A percentile compares a stretch with the other conserved stretches of the same genome.
phyloP scores from a whole-genome alignment of 2,113 vertebrate genomes.

The Lates calcarifer region DNA sequence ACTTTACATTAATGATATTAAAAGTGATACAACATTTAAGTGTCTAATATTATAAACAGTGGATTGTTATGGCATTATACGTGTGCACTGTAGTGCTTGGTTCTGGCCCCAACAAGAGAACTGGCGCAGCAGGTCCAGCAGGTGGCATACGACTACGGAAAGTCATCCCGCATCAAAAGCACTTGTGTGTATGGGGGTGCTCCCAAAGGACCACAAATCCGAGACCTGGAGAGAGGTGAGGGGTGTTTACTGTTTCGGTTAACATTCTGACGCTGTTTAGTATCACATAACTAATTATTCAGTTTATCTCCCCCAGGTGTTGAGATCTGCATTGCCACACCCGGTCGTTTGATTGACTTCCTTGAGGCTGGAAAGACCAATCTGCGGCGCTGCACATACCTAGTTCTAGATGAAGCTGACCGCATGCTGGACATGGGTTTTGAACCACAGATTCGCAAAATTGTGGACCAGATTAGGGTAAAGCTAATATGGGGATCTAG shows the following conservation, averaged over 20 bases:
- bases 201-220: slow-evolving; percentile 95
- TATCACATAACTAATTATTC: not conserved
- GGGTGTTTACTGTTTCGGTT: not conserved
- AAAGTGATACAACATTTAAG: not conserved
- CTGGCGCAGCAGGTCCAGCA: slow-evolving; percentile 97
- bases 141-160: slow-evolving; percentile 94
- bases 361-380: slow-evolving; percentile 96
- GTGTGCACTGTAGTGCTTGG: slow-evolving; percentile 87
- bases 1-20: not conserved
- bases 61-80: not conserved
- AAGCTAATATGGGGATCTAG: not conserved
- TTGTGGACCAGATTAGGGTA: slow-evolving; percentile 96
- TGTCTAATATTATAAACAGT: not conserved
- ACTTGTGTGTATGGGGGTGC: slow-evolving; percentile 97
- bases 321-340: slow-evolving; percentile 98
- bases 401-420: slow-evolving; percentile 96
- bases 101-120: slow-evolving; percentile 95
- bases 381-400: slow-evolving; percentile 93
- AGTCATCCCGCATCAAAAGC: slow-evolving; percentile 94
- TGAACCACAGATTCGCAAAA: slow-evolving; percentile 97
- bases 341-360: slow-evolving; percentile 96
- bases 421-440: slow-evolving; percentile 99
- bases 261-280: fast-evolving
- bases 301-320: slow-evolving; percentile 84
- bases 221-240: slow-evolving; percentile 95